A percentile compares a stretch with the other conserved stretches of the same genome.
Conservation (phyloP, 1,140 invertebrate species). For the Zaprionus camerounensis region DNA sequence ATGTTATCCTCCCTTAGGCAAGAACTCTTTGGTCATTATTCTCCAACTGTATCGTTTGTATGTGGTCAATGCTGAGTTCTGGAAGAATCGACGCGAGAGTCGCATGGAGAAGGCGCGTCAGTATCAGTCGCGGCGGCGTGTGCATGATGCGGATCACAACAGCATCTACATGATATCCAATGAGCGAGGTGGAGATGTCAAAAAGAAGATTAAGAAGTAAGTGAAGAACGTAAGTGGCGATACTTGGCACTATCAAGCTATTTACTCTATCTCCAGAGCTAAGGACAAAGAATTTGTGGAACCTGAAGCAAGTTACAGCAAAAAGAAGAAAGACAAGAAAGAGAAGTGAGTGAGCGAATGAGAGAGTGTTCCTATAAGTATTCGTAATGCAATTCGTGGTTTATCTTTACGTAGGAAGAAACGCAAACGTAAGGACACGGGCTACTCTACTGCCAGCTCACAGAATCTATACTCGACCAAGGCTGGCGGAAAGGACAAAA, state of each 20-base stretch:
- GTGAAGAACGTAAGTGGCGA: neutral
- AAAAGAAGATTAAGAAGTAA: conserved; percentile 78
- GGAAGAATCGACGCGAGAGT: conserved; percentile 84
- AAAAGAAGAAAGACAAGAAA: conserved; percentile 71
- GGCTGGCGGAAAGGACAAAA: conserved; percentile 77
- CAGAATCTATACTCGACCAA: conserved; percentile 84
- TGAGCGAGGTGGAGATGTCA: conserved; percentile 74
- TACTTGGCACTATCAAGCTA: neutral
- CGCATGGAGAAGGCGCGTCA: conserved; percentile 84
- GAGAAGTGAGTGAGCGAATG: conserved; percentile 57
- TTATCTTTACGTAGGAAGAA: conserved; percentile 60
- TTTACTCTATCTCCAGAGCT: conserved; percentile 38
- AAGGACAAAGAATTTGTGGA: conserved; percentile 72
- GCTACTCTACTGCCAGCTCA: conserved; percentile 88
- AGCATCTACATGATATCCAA: conserved; percentile 87
- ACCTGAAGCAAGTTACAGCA: conserved; percentile 75
- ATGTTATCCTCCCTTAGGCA: conserved; percentile 86
- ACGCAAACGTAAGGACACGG: conserved; percentile 86
- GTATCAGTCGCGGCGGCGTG: conserved; percentile 82
- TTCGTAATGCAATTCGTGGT: neutral
- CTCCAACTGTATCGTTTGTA: conserved; percentile 93
- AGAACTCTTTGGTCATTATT: conserved; percentile 93
- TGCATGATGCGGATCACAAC: conserved; percentile 78
- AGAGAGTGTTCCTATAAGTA: neutral
- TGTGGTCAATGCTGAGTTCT: conserved; percentile 90